Evolutionary conservation across 2,797 vertebrate species (phyloP), one percentile per base, ranked within the genome.

Genomic region (Urosaurus nigricauda): DNA sequence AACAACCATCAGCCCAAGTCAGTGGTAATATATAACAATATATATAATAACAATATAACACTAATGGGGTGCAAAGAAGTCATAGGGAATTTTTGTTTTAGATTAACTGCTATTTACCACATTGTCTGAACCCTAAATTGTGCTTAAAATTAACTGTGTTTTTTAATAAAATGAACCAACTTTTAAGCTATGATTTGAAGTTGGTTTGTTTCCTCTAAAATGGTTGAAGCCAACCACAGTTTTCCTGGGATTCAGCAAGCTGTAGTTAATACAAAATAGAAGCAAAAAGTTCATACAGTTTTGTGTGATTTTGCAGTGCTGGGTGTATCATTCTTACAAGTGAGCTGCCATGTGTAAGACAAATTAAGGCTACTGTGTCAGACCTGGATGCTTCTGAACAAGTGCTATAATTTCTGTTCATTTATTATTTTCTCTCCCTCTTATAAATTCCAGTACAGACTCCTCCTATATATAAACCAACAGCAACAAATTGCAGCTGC

Each of bases 381-480:
- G 19, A 3, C 21, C 17, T 26, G 4, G 58, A 2, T 17, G 26
- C 37, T 43, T 60, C 35, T 16, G 53, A 77, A 16, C 24, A 43
- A 47, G 12, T 26, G 40, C 37, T 13, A 13, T 77, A 47, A 47
- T 37, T 77, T 47, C 40, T 47, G 40, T 13, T 75, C 21, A 16
- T 29, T 53, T 43, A 6, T 91, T 91, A 1, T 87, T 71, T 32
- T 43, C 26, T 40, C 53, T 89, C 87, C n/a, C 51, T 82, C 26
- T 89, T 95, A 56, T 88, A 94, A 91, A 96, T 86, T 96, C 90
- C 96, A 99, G 99, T 99, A 99, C 96, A 98, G 98, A 95, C 96
- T 99, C 90, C 97, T 99, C 93, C 97, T 99, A 86, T 99, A 99
- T 93, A 95, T 98, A 94, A 99, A 97, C 93, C 98, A 99, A 89